These are phyloP conservation scores for Sericinus montela DNA, from an alignment of 2,888 invertebrate species.

Conservation along the genomic window DNA sequence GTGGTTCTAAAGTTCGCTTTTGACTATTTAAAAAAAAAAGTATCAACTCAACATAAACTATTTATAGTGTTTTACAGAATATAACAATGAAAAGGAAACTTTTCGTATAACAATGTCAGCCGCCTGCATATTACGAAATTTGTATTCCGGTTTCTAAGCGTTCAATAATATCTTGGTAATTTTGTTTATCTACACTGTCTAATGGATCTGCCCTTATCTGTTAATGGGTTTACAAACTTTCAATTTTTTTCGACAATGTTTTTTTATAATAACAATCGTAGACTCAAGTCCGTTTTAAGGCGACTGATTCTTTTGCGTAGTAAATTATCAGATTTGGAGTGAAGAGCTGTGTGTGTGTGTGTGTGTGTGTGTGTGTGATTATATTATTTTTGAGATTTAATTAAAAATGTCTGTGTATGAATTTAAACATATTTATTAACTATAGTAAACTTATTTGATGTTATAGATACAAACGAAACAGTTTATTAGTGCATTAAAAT, in stretches of 20 bases:
- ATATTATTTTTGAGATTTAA: too few relatives aligned
- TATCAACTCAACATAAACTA: too few relatives aligned
- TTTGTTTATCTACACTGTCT: conserved; percentile 36
- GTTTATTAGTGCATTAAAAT: too few relatives aligned
- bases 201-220: conserved; percentile 46
- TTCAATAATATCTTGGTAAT: conserved; percentile 32
- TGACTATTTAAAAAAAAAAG: too few relatives aligned
- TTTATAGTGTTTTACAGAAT: too few relatives aligned
- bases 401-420: too few relatives aligned
- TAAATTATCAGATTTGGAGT: conserved; percentile 23
- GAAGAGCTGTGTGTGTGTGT: too few relatives aligned
- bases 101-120: conserved; percentile 6
- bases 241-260: conserved; percentile 34
- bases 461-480: too few relatives aligned
- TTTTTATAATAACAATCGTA: conserved; percentile 24
- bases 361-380: too few relatives aligned
- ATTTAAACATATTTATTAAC: too few relatives aligned
- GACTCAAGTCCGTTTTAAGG: conserved; percentile 25
- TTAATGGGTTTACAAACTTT: conserved; percentile 47
- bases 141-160: conserved; percentile 22
- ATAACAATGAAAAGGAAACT: conserved; percentile 8
- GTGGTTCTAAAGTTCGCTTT: too few relatives aligned
- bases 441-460: too few relatives aligned
- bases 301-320: conserved; percentile 37
- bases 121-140: conserved; percentile 24